Evolutionary conservation across 2,113 vertebrate genomes (phyloP).

Genomic region (Macquaria ambigua): DNA sequence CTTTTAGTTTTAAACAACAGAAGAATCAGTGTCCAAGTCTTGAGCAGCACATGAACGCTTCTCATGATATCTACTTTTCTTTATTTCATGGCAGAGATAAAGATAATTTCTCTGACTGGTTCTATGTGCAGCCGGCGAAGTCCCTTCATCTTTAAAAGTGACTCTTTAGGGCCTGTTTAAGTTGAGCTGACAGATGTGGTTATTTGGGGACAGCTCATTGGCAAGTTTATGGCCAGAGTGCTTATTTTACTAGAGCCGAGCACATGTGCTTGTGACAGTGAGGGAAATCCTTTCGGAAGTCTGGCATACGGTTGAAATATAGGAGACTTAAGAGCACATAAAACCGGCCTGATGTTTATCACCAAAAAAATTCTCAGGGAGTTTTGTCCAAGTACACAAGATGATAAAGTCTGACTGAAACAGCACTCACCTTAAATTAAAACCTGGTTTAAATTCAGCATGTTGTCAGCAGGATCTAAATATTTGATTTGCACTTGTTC

Average conservation of each 20-base stretch:
- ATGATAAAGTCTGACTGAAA: conserved; percentile 34
- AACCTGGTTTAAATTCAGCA: conserved; percentile 15
- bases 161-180: conserved; percentile 77
- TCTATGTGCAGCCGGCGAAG: conserved; percentile 16
- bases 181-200: conserved; percentile 80
- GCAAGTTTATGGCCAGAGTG: conserved; percentile 79
- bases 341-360: conserved; percentile 64
- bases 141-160: conserved; percentile 73
- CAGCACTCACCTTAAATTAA: conserved; percentile 12
- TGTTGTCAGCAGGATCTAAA: conserved; percentile 10
- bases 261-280: conserved; percentile 79
- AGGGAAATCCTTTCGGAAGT: conserved; percentile 80
- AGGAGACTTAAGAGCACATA: conserved; percentile 62
- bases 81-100: conserved; percentile 21
- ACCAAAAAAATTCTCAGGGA: conserved; percentile 16
- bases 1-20: neutral
- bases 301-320: conserved; percentile 70
- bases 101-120: neutral
- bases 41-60: neutral
- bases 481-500: conserved; percentile 5
- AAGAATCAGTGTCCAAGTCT: neutral
- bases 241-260: conserved; percentile 77
- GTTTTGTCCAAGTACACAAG: conserved; percentile 18
- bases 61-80: conserved; percentile 1
- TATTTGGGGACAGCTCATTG: conserved; percentile 83